Evolutionary conservation across 2,113 vertebrate species (phyloP), one percentile per base, ranked within the genome.

Genomic region (Callorhinus ursinus): DNA sequence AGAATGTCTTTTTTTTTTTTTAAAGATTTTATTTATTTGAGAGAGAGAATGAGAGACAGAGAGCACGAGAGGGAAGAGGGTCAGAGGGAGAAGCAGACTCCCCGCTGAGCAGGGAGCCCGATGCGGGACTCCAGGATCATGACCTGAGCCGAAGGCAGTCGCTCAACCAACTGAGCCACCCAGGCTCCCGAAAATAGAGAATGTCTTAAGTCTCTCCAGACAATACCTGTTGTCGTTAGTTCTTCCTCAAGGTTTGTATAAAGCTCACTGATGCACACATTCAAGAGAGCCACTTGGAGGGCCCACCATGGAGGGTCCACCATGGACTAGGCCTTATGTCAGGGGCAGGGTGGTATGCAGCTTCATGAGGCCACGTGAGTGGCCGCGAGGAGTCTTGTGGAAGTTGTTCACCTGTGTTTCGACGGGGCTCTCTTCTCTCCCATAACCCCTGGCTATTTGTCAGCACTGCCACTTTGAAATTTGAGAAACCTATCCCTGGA

Each of bases 291-390:
- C 4, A 4, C 18, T 42, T 8, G 12, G 61, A 42, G 51, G 2
- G 26, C n/a, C 22, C 28, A 1, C 28, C 42, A 1, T 8, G 12
- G 61, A 42, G 53, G 3, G 31, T 46, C 22, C 28, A 1, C 26
- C n/a, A 2, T 0, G 7, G 15, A 8, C 1, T 1, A 12, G 71
- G 21, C 39, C 13, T 28, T 16, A 13, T 22, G 2, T 36, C 26
- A 4, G 55, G 61, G 2, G 1, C 12, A 0, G 83, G 55, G 10
- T 0, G 2, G 18, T 9, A 46, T 46, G 7, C 0, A 2, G 28
- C 10, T 5, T 24, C 5, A 24, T 59, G 28, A 46, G 39, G 59
- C 61, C 53, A 1, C 4, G 2, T 2, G 19, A 26, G 3, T 7
- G 49, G n/a, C 12, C 39, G 28, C 0, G 0, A 28, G 39, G 53